Conservation (phyloP, 2,888 invertebrate species). For the Ditula angustiorana region DNA sequence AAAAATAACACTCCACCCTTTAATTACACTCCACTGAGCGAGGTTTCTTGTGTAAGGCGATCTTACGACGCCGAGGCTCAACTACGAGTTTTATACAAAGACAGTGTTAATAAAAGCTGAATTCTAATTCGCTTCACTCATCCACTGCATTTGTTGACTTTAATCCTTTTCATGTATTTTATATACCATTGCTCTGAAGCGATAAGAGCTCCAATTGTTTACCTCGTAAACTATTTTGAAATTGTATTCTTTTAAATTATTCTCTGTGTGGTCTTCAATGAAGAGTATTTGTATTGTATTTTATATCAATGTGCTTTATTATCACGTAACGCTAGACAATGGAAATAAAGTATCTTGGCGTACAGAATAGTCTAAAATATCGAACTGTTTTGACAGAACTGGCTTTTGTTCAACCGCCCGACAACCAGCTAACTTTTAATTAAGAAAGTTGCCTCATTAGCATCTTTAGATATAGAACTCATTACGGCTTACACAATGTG, state of each 20-base stretch:
- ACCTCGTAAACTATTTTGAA: too few species aligned
- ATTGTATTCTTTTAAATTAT: too few species aligned
- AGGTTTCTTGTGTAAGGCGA: constrained; percentile 24
- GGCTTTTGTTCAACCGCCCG: constrained; percentile 17
- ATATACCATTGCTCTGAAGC: too few species aligned
- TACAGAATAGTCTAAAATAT: constrained; percentile 3
- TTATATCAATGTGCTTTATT: not conserved
- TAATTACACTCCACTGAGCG: constrained; percentile 53
- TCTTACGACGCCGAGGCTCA: constrained; percentile 9
- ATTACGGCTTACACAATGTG: constrained; percentile 22
- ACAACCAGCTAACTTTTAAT: constrained; percentile 34
- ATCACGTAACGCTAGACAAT: too few species aligned
- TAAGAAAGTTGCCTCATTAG: constrained; percentile 35
- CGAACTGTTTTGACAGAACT: constrained; percentile 15
- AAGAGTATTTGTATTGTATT: too few species aligned
- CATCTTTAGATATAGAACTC: constrained; percentile 30
- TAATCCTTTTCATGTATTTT: not conserved
- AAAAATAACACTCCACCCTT: constrained; percentile 53
- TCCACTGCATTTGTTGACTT: constrained; percentile 1
- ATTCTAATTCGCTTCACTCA: not conserved
- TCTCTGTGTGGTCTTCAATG: too few species aligned
- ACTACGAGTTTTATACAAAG: constrained; percentile 2
- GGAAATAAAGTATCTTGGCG: not conserved
- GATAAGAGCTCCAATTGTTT: not conserved
- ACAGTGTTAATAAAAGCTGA: constrained; percentile 5